Percentiles rank a stretch among this genome's conserved stretches.
Evolutionary conservation across 2,797 vertebrate species (phyloP).

Genomic region (Hemitrygon akajei): DNA sequence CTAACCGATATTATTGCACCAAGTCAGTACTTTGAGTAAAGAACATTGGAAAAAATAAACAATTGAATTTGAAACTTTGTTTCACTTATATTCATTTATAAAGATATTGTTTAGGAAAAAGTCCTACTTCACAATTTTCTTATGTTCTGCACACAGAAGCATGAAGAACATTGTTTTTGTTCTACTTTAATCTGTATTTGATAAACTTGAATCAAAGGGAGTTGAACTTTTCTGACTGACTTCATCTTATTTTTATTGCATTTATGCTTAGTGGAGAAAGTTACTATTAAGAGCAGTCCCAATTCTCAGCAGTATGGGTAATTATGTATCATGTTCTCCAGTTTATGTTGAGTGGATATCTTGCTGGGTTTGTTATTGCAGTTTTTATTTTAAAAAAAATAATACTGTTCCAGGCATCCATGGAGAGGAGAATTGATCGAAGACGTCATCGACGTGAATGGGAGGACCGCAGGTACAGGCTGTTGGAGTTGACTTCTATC

Average conservation of each 20-base stretch:
- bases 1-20: not conserved
- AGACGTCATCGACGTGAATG: slow-evolving; percentile 73
- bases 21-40: not conserved
- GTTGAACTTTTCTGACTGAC: not conserved
- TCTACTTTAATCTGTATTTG: not conserved
- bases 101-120: not conserved
- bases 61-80: not conserved
- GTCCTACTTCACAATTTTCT: not conserved
- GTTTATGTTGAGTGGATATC: not conserved
- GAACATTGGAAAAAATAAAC: not conserved
- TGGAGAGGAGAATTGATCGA: slow-evolving; percentile 77
- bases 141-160: not conserved
- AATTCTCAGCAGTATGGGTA: no score
- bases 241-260: not conserved
- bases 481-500: not conserved
- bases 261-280: no score
- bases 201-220: not conserved
- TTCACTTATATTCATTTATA: not conserved
- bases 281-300: no score
- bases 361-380: not conserved
- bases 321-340: no score
- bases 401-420: slow-evolving; percentile 60
- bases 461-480: slow-evolving; percentile 81
- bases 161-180: not conserved
- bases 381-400: not conserved